Evolutionary conservation across 2,797 vertebrate genomes (phyloP), one percentile per base, ranked within the genome.

Genomic region (Taenioides sp.): DNA sequence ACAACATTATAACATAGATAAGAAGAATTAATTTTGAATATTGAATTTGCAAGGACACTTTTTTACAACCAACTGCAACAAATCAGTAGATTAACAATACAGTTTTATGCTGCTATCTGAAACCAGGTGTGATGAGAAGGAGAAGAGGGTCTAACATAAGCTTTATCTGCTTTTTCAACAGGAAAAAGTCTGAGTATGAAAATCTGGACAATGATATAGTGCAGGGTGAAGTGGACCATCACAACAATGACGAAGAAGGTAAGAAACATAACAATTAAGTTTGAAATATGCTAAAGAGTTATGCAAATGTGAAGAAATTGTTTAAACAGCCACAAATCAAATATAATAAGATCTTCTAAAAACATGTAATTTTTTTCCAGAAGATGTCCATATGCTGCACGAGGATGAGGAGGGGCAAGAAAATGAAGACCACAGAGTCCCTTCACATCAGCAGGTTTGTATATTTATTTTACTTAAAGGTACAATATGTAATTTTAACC

Each of bases 131-230:
- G 25, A 9, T 23, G 27, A 23, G 23, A 14, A 7, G n/a, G 18
- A 17, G 40, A 49, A 23, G 17, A 23, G 9, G 7, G 0, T 64
- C 12, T 64, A 23, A 64, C n/a, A 5, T 34, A 2, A n/a, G 6
- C 54, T 57, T 54, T 22, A 3, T n/a, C 11, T 54, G 20, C n/a
- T 77, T 71, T 23, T 72, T 62, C 3, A 22, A 72, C 80, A 99
- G 98, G 91, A 95, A 94, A 76, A 95, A 91, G 84, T 82, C 82
- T 23, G 92, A 85, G 66, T 97, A 96, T 59, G 94, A 96, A 73
- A 93, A 96, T 65, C 70, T 95, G 74, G 95, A 96, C 80, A 93
- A 95, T 25, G 96, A 96, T 67, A 89, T 95, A 0, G 93, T 93
- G 28, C 95, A 95, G 73, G 94, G 90, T 72, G 95, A 95, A 37